These are phyloP conservation scores for Alauda arvensis DNA, from an alignment of 2,797 vertebrate genomes.

Conservation along the genomic window DNA sequence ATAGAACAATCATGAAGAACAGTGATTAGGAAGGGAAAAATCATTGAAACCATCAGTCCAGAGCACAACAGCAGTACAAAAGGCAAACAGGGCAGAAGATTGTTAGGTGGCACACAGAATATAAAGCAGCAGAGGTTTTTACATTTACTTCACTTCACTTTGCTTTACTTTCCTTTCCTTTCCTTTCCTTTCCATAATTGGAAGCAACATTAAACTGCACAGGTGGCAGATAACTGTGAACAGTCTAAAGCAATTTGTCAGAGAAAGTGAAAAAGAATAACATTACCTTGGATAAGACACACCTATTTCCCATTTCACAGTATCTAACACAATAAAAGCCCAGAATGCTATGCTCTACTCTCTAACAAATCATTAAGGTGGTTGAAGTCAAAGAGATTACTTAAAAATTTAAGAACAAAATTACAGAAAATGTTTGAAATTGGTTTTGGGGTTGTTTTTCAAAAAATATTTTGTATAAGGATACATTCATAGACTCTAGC, in stretches of 20 bases:
- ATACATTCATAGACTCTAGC: neutral
- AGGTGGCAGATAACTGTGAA: neutral
- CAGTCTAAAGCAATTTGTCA: neutral
- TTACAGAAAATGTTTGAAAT: neutral
- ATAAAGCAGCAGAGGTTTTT: conserved; percentile 23
- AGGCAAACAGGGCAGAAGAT: conserved; percentile 25
- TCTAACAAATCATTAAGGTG: neutral
- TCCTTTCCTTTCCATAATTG: neutral
- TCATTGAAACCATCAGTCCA: conserved; percentile 42
- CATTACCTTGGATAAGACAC: neutral
- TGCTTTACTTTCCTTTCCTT: too few relatives aligned
- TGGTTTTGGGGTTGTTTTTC: neutral
- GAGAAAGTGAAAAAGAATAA: neutral
- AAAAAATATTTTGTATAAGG: neutral
- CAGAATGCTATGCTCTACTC: neutral
- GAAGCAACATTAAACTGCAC: neutral
- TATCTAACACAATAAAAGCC: neutral
- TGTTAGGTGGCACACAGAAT: conserved; percentile 6
- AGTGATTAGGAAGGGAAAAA: conserved; percentile 34
- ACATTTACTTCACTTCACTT: neutral
- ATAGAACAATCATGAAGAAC: conserved; percentile 30
- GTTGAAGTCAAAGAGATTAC: neutral
- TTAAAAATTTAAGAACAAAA: neutral
- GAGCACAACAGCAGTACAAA: conserved; percentile 1
- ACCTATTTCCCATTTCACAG: neutral